Conservation (phyloP, 2,797 vertebrate species). For the Xiphophorus birchmanni region DNA sequence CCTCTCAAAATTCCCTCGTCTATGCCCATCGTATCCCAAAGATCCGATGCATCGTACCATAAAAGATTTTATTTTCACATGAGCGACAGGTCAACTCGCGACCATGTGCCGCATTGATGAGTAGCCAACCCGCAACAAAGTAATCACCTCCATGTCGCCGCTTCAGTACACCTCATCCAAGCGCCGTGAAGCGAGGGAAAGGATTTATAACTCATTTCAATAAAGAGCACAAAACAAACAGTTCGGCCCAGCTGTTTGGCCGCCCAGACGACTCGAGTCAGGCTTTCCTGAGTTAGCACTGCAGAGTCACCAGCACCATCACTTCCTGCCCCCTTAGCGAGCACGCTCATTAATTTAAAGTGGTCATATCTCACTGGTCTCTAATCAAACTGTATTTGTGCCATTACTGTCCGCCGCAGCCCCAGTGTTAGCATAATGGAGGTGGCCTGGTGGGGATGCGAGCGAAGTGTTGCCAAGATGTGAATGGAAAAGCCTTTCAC, state of each 20-base stretch:
- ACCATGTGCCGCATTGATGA: conserved; percentile 27
- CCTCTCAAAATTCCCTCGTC: conserved; percentile 19
- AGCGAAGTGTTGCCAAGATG: conserved; percentile 67
- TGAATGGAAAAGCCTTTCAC: conserved; percentile 68
- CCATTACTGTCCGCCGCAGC: conserved; percentile 63
- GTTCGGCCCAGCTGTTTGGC: conserved; percentile 50
- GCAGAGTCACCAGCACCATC: conserved; percentile 54
- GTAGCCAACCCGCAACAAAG: conserved; percentile 50
- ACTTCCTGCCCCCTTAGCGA: conserved; percentile 49
- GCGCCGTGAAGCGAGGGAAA: conserved; percentile 26
- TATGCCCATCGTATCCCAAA: conserved; percentile 8
- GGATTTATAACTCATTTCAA: conserved; percentile 74
- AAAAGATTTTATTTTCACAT: conserved; percentile 45
- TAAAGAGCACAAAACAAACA: conserved; percentile 77
- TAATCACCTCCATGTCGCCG: conserved; percentile 55
- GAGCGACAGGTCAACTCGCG: conserved; percentile 45
- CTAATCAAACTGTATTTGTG: conserved; percentile 74
- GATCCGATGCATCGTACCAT: conserved; percentile 28
- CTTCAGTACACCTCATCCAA: conserved; percentile 49
- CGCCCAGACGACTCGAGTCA: conserved; percentile 44
- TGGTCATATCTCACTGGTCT: conserved; percentile 76
- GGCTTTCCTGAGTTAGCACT: conserved; percentile 69
- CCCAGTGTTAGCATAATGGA: conserved; percentile 62
- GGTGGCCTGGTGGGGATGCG: conserved; percentile 53
- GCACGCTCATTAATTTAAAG: conserved; percentile 75